Evolutionary conservation across 2,888 invertebrate species (phyloP), one percentile per base, ranked within the genome.

Genomic region (Allolobophora icterica): DNA sequence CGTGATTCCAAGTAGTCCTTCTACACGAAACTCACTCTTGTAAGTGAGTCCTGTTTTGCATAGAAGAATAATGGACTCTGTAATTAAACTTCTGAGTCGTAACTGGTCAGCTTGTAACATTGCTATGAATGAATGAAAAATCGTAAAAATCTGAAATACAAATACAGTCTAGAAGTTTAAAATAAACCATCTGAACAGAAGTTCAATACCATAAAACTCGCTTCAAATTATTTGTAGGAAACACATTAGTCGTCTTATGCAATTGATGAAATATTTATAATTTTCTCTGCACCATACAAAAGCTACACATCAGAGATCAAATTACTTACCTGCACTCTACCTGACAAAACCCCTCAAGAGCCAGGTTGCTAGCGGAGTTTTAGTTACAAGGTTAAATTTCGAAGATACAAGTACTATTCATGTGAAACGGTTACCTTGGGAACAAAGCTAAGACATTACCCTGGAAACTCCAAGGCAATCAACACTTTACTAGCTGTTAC

Each of bases 1-100:
- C 58, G 92, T 92, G 45, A 92, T 91, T 24, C 92, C 92, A 38
- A 92, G 91, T 13, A 92, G 92, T 13, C 92, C 92, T 84, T 92
- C 92, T 24, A 92, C 90, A 34, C 84, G 35, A 90, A 92, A 92
- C 91, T 92, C 92, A 13, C 87, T 87, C 35, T 90, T 87, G 35
- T 89, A 91, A 3, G 38, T 38, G 8, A 92, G 92, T 13, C 91
- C 91, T 33, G 87, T 90, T 84, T 91, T 91, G 90, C 92, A 92
- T 24, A 92, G 89, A 84, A 91, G 89, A 21, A 92, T 90, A 24
- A 92, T 87, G 40, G 92, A 91, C 83, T 92, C 92, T 19, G 91
- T 91, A 24, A 92, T 87, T 52, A 92, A 89, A 30, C 91, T 90
- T 90, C 87, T 91, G n/a, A 92, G 89, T 6, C 92, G 91, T 35